phyloP scores from a whole-genome alignment of 2,797 vertebrate species.

The Chelon auratus region DNA sequence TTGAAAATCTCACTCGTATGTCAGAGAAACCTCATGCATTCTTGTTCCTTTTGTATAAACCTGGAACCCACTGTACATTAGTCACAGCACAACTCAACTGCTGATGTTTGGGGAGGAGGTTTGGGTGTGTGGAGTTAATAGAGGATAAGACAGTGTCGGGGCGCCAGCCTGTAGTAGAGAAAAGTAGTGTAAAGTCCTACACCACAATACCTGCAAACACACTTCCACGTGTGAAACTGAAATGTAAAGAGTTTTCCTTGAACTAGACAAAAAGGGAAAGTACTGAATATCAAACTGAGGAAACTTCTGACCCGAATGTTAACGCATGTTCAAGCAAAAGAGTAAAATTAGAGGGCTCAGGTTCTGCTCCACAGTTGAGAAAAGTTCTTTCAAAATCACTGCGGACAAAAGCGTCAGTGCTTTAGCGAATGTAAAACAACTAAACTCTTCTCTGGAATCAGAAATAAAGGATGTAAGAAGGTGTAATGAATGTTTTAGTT shows the following conservation, averaged over 20 bases:
- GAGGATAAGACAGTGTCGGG: background rate
- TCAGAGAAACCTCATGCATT: background rate
- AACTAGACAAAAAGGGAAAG: background rate
- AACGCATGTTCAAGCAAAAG: no score
- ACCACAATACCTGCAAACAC: background rate
- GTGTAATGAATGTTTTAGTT: background rate
- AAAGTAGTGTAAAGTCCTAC: background rate
- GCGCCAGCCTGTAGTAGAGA: background rate
- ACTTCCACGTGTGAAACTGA: background rate
- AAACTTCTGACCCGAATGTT: background rate
- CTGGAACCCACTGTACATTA: background rate
- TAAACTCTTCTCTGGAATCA: slow-evolving; percentile 13
- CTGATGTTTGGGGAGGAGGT: background rate
- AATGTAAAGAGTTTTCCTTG: background rate
- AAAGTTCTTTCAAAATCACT: background rate
- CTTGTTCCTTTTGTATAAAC: background rate
- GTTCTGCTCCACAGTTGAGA: background rate
- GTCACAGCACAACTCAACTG: background rate
- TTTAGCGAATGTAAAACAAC: slow-evolving; percentile 28
- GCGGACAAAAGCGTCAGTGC: slow-evolving; percentile 20
- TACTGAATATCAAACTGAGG: background rate
- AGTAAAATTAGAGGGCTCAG: background rate
- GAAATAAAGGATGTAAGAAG: slow-evolving; percentile 12
- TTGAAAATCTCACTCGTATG: background rate
- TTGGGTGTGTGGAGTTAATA: background rate